Conservation (phyloP, 2,888 invertebrate genomes). For the Polyommatus icarus region DNA sequence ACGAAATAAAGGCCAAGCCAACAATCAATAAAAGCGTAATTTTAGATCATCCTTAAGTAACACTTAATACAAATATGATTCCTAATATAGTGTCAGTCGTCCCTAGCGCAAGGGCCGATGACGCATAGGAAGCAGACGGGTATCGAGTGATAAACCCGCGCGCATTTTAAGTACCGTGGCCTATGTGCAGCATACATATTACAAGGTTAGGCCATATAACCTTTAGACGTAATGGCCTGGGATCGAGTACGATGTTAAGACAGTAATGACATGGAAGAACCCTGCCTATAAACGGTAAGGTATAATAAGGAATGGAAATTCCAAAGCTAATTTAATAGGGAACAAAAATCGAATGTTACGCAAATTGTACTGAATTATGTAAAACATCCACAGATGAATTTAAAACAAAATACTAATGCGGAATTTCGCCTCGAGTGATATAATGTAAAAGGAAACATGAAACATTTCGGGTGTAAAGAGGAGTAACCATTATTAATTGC, state of each 20-base stretch:
- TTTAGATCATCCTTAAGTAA: neutral
- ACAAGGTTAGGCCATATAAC: slow-evolving; percentile 27
- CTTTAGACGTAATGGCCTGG: slow-evolving; percentile 9
- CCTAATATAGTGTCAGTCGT: neutral
- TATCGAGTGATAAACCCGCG: slow-evolving; percentile 21
- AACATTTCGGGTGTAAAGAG: neutral
- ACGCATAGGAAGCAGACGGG: slow-evolving; percentile 26
- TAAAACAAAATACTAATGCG: neutral
- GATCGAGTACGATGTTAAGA: neutral
- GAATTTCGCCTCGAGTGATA: neutral
- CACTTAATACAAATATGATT: neutral
- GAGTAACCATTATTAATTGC: neutral
- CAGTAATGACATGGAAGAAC: slow-evolving; percentile 5
- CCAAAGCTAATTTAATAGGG: neutral
- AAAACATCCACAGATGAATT: neutral
- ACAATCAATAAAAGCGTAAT: neutral
- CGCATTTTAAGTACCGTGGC: slow-evolving; percentile 23
- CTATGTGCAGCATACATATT: slow-evolving; percentile 14
- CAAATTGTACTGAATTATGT: neutral
- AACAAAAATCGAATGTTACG: neutral
- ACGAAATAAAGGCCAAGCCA: neutral
- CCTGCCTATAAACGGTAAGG: neutral
- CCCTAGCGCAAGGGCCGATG: slow-evolving; percentile 22
- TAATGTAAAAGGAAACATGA: neutral
- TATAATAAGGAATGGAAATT: neutral